These are phyloP conservation scores for Sesamia nonagrioides DNA, from an alignment of 1,140 invertebrate species.

Conservation along the genomic window DNA sequence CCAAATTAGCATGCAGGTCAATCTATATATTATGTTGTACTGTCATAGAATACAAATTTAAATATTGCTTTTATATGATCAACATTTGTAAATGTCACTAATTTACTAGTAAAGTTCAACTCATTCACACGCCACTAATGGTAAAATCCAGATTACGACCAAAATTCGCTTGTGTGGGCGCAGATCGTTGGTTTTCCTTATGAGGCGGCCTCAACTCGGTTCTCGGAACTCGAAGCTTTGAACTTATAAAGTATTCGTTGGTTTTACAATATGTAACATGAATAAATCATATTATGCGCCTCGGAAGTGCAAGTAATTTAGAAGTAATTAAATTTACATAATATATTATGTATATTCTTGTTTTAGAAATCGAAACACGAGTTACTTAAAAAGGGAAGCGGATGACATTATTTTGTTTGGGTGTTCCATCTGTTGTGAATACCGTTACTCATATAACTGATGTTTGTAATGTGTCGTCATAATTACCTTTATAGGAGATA, in stretches of 20 bases:
- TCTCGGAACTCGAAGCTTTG: slow-evolving; percentile 53
- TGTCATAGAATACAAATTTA: background rate
- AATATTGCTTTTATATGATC: background rate
- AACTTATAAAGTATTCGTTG: slow-evolving; percentile 46
- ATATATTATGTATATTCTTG: slow-evolving; percentile 46
- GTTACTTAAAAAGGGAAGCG: slow-evolving; percentile 1
- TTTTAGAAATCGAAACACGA: slow-evolving; percentile 24
- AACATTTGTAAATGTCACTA: slow-evolving; percentile 23
- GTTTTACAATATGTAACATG: slow-evolving; percentile 37
- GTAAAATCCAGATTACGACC: slow-evolving; percentile 39
- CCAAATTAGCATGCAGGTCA: background rate
- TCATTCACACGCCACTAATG: slow-evolving; percentile 41
- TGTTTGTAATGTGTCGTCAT: background rate
- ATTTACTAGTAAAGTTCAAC: slow-evolving; percentile 32
- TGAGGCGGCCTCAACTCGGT: slow-evolving; percentile 53
- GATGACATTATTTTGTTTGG: slow-evolving; percentile 2
- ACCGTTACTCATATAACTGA: background rate
- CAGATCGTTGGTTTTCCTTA: slow-evolving; percentile 58
- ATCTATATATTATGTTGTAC: background rate
- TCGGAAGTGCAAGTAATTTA: slow-evolving; percentile 51
- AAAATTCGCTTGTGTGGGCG: slow-evolving; percentile 54
- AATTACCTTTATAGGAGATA: slow-evolving; percentile 10
- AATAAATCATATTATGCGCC: slow-evolving; percentile 29
- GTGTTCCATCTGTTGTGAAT: background rate
- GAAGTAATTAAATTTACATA: slow-evolving; percentile 59